Base-by-base conservation (phyloP, 2,888 invertebrate species). In the Mylabris sibirica region DNA sequence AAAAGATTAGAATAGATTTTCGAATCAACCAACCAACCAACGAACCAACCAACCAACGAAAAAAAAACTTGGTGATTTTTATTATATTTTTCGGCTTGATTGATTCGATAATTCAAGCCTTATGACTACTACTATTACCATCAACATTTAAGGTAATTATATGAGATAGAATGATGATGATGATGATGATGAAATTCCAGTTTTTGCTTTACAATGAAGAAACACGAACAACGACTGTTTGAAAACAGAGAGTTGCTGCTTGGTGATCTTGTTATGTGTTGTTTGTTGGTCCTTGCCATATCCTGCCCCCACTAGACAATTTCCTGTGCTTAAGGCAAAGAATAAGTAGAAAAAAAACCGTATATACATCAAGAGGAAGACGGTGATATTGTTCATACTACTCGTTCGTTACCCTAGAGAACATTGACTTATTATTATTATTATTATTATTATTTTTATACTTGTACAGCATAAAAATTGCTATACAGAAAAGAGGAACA, bases 271-370 rank as follows among this genome's bases (percentile, higher is more conserved):
- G 66, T 62, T 60, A n/a, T n/a, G 64, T 59, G 49, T 61, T 57
- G 41, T 66, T 57, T 24, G 24, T 53, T 53, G 49, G 65, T 68
- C 68, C 63, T 66, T 64, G 67, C 64, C 71, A 68, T 68, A 68
- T 71, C 71, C 71, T 68, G 66, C 68, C 71, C 70, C 71, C 71
- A 68, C 71, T 60, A n/a, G 11, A 12, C 66, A 44, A 66, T 64
- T 71, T 71, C 71, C 71, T 71, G 71, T 68, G 65, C 71, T 68
- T 65, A 59, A 67, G 70, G 70, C 70, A 63, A 70, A 53, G 22
- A 24, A 44, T 44, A 44, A 17, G 1, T 3, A 44, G 20, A 49
- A 20, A 9, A 22, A 20, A 20, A 49, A 22, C 8, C 6, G 9
- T 11, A 53, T 11, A 53, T 3, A 22, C 67, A 67, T 30, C 65